These are phyloP conservation scores for Caenorhabditis afra DNA, from an alignment of 2,888 invertebrate genomes.

Conservation along the genomic window DNA sequence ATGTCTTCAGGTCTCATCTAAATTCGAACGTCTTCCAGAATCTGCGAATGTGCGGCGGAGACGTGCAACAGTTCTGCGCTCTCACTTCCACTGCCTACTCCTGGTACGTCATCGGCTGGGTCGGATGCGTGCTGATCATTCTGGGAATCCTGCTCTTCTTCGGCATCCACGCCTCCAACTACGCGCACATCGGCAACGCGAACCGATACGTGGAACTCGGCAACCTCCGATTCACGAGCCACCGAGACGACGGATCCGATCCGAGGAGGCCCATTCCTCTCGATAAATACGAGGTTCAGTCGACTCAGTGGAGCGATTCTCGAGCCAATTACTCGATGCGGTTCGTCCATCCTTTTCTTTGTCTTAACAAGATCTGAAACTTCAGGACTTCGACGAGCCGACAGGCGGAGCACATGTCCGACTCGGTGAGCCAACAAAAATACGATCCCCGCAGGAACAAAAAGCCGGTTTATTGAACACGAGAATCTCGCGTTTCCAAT, in stretches of 20 bases:
- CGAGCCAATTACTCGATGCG: constrained; percentile 45
- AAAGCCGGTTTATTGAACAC: constrained; percentile 53
- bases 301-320: constrained; percentile 47
- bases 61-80: constrained; percentile 79
- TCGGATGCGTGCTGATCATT: constrained; percentile 65
- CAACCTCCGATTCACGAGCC: constrained; percentile 54
- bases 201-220: constrained; percentile 83
- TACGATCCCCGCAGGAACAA: constrained; percentile 64
- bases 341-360: not conserved
- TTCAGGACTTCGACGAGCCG: constrained; percentile 60
- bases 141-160: constrained; percentile 87
- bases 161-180: constrained; percentile 95
- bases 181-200: constrained; percentile 94
- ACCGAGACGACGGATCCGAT: constrained; percentile 16
- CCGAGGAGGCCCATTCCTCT: constrained; percentile 19
- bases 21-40: constrained; percentile 60
- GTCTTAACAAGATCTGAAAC: not conserved
- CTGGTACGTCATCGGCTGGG: constrained; percentile 73
- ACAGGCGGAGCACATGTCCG: constrained; percentile 67
- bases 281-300: constrained; percentile 40
- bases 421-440: constrained; percentile 63
- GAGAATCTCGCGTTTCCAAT: constrained; percentile 29
- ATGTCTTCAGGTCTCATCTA: too few species aligned
- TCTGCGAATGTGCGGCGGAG: constrained; percentile 77
- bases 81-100: constrained; percentile 76